Percentiles rank a stretch among this genome's conserved stretches.
Evolutionary conservation across 2,888 invertebrate species (phyloP).

Genomic region (Eilema sororculum): DNA sequence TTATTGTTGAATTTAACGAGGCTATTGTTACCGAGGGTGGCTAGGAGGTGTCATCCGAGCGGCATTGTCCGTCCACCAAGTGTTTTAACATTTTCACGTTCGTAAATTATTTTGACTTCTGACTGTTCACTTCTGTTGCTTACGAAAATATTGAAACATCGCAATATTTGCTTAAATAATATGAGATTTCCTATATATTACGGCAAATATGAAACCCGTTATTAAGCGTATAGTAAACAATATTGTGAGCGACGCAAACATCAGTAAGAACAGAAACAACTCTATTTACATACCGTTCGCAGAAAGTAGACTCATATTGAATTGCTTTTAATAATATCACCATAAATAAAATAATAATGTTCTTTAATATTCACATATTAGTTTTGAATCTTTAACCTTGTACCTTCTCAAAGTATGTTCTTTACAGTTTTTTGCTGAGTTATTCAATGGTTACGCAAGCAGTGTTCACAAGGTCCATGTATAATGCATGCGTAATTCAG

Average conservation of each 20-base stretch:
- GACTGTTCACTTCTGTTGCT: constrained; percentile 11
- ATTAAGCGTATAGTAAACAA: constrained; percentile 43
- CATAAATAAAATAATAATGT: constrained; percentile 60
- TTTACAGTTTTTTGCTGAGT: constrained; percentile 11
- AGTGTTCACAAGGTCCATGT: constrained; percentile 26
- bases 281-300: constrained; percentile 62
- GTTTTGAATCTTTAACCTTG: constrained; percentile 30
- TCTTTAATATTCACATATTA: constrained; percentile 58
- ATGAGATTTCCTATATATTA: constrained; percentile 18
- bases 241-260: constrained; percentile 54
- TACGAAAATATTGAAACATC: constrained; percentile 23
- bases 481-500: constrained; percentile 34
- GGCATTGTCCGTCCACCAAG: constrained; percentile 71
- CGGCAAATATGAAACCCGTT: constrained; percentile 31
- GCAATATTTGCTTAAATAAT: constrained; percentile 14
- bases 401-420: constrained; percentile 2
- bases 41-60: constrained; percentile 70
- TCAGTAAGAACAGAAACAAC: constrained; percentile 52
- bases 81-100: constrained; percentile 71
- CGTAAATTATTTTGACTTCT: constrained; percentile 35
- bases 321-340: constrained; percentile 60
- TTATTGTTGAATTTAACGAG: constrained; percentile 81
- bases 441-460: constrained; percentile 15
- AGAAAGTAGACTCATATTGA: constrained; percentile 61
- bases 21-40: constrained; percentile 71